Conservation (phyloP, 2,888 invertebrate species). For the Erannis defoliaria region DNA sequence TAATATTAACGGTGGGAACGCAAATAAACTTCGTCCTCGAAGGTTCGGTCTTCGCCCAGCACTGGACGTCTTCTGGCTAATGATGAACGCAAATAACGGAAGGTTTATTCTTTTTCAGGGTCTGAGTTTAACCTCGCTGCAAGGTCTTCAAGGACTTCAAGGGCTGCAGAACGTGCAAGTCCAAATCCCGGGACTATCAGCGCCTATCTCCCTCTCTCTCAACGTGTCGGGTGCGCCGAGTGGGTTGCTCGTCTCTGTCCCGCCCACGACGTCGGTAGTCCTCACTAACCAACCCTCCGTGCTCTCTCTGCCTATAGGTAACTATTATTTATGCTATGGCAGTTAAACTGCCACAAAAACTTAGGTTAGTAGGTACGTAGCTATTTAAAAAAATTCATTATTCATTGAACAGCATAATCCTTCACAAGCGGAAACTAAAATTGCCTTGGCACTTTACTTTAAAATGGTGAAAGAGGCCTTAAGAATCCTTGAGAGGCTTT, state of each 20-base stretch:
- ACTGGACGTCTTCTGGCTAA: no score
- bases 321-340: slow-evolving; percentile 41
- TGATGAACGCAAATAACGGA: background rate
- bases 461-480: no score
- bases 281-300: slow-evolving; percentile 86
- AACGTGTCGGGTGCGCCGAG: slow-evolving; percentile 90
- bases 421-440: no score
- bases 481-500: no score
- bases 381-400: no score
- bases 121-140: slow-evolving; percentile 91
- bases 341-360: background rate
- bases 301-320: slow-evolving; percentile 88
- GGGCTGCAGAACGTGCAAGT: slow-evolving; percentile 93
- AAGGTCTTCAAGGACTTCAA: slow-evolving; percentile 88
- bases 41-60: no score
- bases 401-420: no score
- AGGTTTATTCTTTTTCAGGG: slow-evolving; percentile 75
- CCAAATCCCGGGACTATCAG: slow-evolving; percentile 94
- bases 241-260: slow-evolving; percentile 90
- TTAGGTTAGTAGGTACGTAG: no score
- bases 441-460: no score
- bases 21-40: no score
- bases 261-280: slow-evolving; percentile 82
- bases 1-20: no score
- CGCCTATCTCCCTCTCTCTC: slow-evolving; percentile 93